Percentiles rank a stretch among this genome's conserved stretches.
Evolutionary conservation across 2,888 invertebrate genomes (phyloP).

Genomic region (Neoitamus cyanurus): DNA sequence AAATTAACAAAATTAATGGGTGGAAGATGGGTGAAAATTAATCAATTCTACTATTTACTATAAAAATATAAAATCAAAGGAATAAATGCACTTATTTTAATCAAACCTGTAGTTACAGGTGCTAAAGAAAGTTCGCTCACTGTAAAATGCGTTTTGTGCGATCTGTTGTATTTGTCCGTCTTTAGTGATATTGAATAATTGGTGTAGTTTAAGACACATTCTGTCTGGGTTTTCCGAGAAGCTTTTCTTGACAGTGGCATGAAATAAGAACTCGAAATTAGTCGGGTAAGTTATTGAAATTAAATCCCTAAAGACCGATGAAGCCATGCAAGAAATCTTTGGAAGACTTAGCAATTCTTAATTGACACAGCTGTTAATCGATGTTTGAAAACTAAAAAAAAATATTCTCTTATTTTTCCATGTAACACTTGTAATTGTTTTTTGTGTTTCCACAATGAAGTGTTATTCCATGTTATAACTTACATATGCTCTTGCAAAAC

Average conservation of each 20-base stretch:
- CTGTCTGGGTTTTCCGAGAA: not conserved
- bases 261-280: not conserved
- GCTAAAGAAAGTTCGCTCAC: not conserved
- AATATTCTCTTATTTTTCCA: constrained; percentile 16
- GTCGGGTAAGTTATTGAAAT: not conserved
- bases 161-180: not conserved
- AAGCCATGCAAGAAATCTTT: not conserved
- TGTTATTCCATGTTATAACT: constrained; percentile 40
- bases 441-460: constrained; percentile 19
- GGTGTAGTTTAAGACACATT: not conserved
- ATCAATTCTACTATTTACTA: no score
- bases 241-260: not conserved
- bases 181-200: not conserved
- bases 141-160: not conserved
- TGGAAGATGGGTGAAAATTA: no score
- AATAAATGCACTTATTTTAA: no score
- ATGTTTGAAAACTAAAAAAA: constrained; percentile 27
- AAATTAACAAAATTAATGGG: no score
- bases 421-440: constrained; percentile 34
- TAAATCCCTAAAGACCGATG: not conserved
- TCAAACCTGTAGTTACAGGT: no score
- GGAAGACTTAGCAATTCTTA: not conserved
- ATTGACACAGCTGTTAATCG: not conserved
- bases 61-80: no score
- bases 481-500: constrained; percentile 38